A percentile compares a stretch with the other conserved stretches of the same genome.
Evolutionary conservation across 2,888 invertebrate genomes (phyloP).

Genomic region (Agriopis marginaria): DNA sequence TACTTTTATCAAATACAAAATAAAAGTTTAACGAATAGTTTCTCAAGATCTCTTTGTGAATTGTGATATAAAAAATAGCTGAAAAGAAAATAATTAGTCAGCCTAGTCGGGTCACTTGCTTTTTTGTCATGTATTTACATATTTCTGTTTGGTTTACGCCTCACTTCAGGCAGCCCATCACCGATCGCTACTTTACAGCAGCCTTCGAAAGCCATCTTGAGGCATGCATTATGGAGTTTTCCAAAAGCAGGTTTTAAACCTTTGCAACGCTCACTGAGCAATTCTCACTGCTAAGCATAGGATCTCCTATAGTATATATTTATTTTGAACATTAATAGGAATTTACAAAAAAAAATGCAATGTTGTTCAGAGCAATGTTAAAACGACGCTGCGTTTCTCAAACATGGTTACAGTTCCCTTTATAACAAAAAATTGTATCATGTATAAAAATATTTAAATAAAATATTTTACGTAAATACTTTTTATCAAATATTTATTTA

Average conservation of each 20-base stretch:
- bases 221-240: conserved; percentile 52
- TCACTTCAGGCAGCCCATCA: conserved; percentile 50
- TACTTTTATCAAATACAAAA: neutral
- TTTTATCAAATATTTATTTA: too few species aligned
- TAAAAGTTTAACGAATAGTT: neutral
- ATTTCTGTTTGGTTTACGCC: conserved; percentile 6
- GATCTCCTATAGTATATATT: neutral
- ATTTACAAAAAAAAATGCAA: conserved; percentile 17
- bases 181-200: conserved; percentile 43
- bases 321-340: neutral
- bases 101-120: conserved; percentile 34
- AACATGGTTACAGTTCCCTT: conserved; percentile 6
- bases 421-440: neutral
- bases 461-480: too few species aligned
- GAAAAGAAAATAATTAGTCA: conserved; percentile 54
- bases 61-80: conserved; percentile 37
- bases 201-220: conserved; percentile 29
- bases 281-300: conserved; percentile 11
- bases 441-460: too few species aligned
- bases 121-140: conserved; percentile 29
- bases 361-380: conserved; percentile 32
- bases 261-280: neutral
- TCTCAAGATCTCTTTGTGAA: conserved; percentile 22
- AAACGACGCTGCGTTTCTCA: conserved; percentile 38
- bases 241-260: conserved; percentile 33